phyloP scores from a whole-genome alignment of 2,888 invertebrate species.

The Trichopoda pennipes region DNA sequence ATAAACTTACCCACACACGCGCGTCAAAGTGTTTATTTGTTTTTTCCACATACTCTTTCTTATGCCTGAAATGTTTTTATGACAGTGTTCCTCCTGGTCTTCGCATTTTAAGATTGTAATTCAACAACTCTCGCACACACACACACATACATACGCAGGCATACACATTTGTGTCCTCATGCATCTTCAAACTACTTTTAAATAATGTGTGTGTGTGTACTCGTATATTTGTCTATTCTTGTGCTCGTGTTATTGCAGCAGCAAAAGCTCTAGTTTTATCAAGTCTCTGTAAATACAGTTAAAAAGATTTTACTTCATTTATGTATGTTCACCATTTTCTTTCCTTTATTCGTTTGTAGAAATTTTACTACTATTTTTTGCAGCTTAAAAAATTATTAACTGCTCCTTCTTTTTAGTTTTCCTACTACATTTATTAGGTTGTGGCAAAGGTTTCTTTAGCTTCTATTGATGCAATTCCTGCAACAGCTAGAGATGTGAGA shows the following conservation, averaged over 20 bases:
- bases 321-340: not conserved
- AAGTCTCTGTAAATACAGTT: conserved; percentile 62
- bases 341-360: conserved; percentile 26
- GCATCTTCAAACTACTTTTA: conserved; percentile 12
- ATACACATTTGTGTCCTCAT: conserved; percentile 20
- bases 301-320: conserved; percentile 46
- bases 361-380: conserved; percentile 43
- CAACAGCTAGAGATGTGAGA: conserved; percentile 16
- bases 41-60: conserved; percentile 12
- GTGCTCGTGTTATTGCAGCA: not conserved
- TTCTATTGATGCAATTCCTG: conserved; percentile 39
- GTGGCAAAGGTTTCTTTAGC: conserved; percentile 33
- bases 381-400: conserved; percentile 59
- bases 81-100: conserved; percentile 3
- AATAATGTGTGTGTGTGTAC: conserved; percentile 14
- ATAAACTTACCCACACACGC: not conserved
- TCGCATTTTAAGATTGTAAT: conserved; percentile 11
- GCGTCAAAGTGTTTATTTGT: conserved; percentile 29
- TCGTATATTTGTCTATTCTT: not conserved
- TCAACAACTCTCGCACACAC: conserved; percentile 26
- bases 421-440: conserved; percentile 31
- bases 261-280: conserved; percentile 32
- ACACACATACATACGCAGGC: not conserved
- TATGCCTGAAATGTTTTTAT: conserved; percentile 20
- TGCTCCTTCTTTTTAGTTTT: conserved; percentile 16